phyloP scores from a whole-genome alignment of 2,113 vertebrate species.

The Pteruthius melanotis region DNA sequence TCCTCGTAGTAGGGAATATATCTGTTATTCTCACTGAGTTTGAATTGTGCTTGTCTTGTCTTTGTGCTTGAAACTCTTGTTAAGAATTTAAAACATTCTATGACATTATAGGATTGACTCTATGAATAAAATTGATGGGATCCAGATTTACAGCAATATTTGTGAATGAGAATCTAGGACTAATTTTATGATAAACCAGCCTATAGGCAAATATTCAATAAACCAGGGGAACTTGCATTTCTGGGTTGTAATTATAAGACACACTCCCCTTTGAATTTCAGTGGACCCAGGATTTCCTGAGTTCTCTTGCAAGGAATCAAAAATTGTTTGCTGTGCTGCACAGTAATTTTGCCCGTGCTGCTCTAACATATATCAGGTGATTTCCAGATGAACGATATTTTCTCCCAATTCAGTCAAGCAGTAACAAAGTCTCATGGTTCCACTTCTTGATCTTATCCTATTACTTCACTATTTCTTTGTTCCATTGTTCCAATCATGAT shows the following conservation, averaged over 20 bases:
- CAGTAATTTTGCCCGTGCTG: background rate
- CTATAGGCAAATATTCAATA: background rate
- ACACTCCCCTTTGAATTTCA: background rate
- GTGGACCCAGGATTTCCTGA: background rate
- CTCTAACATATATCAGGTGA: background rate
- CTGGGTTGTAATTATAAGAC: background rate
- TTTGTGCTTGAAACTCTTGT: too few species aligned
- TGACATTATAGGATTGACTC: background rate
- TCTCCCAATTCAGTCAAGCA: background rate
- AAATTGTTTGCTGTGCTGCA: background rate
- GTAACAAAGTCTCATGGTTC: background rate
- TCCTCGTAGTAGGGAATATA: background rate
- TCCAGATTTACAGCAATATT: background rate
- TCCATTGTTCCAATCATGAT: background rate
- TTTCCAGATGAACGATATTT: background rate
- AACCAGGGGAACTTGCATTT: background rate
- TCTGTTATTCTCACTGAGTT: background rate
- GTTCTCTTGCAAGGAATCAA: background rate
- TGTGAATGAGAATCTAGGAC: background rate
- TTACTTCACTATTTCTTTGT: background rate
- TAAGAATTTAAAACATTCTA: background rate
- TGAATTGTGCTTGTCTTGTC: background rate
- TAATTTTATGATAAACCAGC: background rate
- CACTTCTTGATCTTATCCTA: conserved; percentile 2
- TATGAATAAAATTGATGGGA: background rate